phyloP scores from a whole-genome alignment of 2,113 vertebrate species.

The Hippocampus zosterae region DNA sequence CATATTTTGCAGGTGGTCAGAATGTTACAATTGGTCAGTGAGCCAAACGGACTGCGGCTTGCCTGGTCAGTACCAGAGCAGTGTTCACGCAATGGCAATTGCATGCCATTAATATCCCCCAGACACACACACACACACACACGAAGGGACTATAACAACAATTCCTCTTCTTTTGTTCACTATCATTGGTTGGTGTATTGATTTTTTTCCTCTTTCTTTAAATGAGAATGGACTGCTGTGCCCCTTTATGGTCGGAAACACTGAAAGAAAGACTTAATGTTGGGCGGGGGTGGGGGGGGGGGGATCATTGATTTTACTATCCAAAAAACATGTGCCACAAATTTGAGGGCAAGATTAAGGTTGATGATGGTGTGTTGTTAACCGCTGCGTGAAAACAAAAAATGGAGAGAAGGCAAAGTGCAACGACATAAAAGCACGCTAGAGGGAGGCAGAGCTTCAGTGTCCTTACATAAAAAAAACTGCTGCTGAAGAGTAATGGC shows the following conservation, averaged over 20 bases:
- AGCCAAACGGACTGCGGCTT: no score
- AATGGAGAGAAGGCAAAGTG: background rate
- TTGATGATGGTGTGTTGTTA: background rate
- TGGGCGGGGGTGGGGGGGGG: background rate
- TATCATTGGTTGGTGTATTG: background rate
- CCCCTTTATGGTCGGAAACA: background rate
- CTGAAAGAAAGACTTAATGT: background rate
- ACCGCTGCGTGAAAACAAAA: conserved; percentile 53
- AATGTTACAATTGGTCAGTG: background rate
- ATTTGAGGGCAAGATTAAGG: conserved; percentile 12
- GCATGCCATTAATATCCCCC: conserved; percentile 18
- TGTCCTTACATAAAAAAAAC: background rate
- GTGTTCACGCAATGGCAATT: conserved; percentile 37
- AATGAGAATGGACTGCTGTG: background rate
- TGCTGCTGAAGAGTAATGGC: background rate
- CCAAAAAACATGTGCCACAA: background rate
- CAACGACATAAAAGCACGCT: background rate
- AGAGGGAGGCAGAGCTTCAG: background rate
- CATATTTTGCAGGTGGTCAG: background rate
- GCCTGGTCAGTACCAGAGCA: background rate
- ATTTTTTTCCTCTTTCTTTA: background rate
- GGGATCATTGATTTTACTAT: background rate
- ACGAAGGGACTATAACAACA: no score
- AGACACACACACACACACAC: no score
- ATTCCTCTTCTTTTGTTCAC: conserved; percentile 2